Base-by-base conservation (phyloP, 53 echinoderm and acorn worm species). In the Mesocentrotus franciscanus region DNA sequence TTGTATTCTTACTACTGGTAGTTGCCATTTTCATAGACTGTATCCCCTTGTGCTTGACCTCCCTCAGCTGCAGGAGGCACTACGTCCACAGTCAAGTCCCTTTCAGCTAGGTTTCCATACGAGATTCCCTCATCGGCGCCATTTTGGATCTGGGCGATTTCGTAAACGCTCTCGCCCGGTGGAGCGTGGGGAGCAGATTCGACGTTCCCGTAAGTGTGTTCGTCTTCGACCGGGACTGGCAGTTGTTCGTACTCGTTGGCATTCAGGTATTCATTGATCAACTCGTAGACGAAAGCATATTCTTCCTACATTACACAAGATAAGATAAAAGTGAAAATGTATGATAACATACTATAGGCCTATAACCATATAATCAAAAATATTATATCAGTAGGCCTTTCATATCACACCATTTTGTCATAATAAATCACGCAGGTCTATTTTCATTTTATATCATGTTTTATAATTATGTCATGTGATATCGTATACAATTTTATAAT, bases 271-370 rank as follows among this genome's bases (percentile, higher is more conserved):
- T n/a, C 49, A 39, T 74, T 92, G 72, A 92, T 71, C 66, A 70
- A 33, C n/a, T 92, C 92, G 12, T 92, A 56, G 49, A 74, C 75
- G 92, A 92, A 92, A 8, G 92, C 58, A 56, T 92, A 92, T 56
- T 92, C 76, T 42, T 92, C 92, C 92, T 92, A 62, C 20, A 35
- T 10, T 16, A 24, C 60, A 32, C 20, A 84, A 36, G 18, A 64
- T n/a, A n/a, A n/a, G n/a, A n/a, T 5, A 64, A 64, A 6, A 6
- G 15, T 7, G 79, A 79, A n/a, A 79, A 35, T 79, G 79, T 14
- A 79, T 71, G 4, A 20, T 0, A 49, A 2, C 6, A 49, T 49
- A 49, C 3, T 39, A 39, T 39, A 39, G 39, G 39, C 39, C 39
- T 39, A 39, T 3, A 39, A 39, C 39, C 39, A 39, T 39, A 39